Conservation (phyloP, 2,888 invertebrate genomes). For the Aphrophora alni region DNA sequence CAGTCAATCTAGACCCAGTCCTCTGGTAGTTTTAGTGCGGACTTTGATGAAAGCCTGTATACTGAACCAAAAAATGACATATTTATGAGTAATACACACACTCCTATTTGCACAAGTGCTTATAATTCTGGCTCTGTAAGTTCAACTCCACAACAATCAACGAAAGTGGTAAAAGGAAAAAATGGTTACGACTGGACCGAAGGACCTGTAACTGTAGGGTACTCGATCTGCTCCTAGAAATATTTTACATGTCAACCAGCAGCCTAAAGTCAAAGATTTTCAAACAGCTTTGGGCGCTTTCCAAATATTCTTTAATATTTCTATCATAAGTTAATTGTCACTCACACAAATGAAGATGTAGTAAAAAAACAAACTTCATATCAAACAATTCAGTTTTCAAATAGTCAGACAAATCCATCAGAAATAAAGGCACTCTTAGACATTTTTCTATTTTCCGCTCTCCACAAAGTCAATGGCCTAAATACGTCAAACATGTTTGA, state of each 20-base stretch:
- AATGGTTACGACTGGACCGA: slow-evolving; percentile 13
- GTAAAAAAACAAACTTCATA: neutral
- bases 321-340: neutral
- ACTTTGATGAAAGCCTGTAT: neutral
- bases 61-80: neutral
- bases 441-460: neutral
- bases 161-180: slow-evolving; percentile 10
- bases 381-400: neutral
- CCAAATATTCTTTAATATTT: neutral
- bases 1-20: neutral
- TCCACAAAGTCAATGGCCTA: slow-evolving; percentile 16
- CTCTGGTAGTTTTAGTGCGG: neutral
- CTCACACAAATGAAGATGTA: slow-evolving; percentile 12
- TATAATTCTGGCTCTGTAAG: neutral
- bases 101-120: neutral
- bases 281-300: slow-evolving; percentile 1
- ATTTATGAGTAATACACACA: neutral
- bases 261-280: slow-evolving; percentile 5
- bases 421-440: neutral
- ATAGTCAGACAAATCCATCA: neutral
- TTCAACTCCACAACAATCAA: neutral
- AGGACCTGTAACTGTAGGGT: slow-evolving; percentile 6
- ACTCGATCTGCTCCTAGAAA: neutral
- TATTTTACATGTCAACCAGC: neutral
- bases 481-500: slow-evolving; percentile 14